Percentiles rank a stretch among this genome's conserved stretches.
Evolutionary conservation across 2,888 invertebrate genomes (phyloP).

Genomic region (Pristionchus maxplancki): DNA sequence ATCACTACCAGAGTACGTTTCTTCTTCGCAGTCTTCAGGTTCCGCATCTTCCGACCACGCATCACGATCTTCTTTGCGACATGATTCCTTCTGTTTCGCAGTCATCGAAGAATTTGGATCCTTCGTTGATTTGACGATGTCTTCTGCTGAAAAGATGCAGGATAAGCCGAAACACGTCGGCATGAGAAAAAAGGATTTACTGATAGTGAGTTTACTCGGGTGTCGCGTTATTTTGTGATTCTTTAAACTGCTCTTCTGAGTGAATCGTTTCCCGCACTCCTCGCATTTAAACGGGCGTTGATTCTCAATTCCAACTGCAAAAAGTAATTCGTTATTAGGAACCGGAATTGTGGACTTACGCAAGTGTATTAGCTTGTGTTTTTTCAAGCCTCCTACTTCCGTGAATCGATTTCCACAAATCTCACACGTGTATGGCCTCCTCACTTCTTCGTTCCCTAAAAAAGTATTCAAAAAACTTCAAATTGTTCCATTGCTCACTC

Average conservation of each 20-base stretch:
- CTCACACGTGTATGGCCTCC: background rate
- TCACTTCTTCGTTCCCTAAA: background rate
- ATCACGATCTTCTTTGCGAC: background rate
- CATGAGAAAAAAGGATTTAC: too few relatives aligned
- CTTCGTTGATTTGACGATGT: too few relatives aligned
- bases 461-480: background rate
- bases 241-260: background rate
- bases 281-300: background rate
- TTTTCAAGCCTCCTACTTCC: background rate
- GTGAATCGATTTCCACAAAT: background rate
- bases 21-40: background rate
- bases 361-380: too few relatives aligned
- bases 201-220: too few relatives aligned
- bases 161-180: too few relatives aligned
- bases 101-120: too few relatives aligned
- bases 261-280: background rate
- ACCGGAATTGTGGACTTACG: too few relatives aligned
- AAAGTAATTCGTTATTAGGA: too few relatives aligned
- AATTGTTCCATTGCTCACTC: too few relatives aligned
- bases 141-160: too few relatives aligned
- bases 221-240: too few relatives aligned
- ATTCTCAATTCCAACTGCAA: background rate
- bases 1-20: background rate
- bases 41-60: background rate
- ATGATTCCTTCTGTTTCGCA: too few relatives aligned